Evolutionary conservation across 2,113 vertebrate genomes (phyloP), one percentile per base, ranked within the genome.

Genomic region (Butastur rufipennis): DNA sequence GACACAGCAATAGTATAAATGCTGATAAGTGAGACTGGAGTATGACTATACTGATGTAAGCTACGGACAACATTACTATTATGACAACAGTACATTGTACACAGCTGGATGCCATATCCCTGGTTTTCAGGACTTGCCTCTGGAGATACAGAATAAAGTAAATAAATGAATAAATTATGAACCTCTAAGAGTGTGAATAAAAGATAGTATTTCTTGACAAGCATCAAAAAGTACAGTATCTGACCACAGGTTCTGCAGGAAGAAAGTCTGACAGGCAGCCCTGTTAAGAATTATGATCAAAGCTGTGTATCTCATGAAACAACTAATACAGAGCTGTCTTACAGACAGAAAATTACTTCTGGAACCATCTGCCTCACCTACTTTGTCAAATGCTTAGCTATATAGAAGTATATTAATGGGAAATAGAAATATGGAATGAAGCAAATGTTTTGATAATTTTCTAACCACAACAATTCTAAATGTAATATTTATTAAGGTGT

Each of bases 321-420:
- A 81, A 62, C 79, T 79, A 67, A 95, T 45, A 71, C 11, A 59
- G 70, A 93, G 93, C 56, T 83, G 70, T 53, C 86, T 61, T 93
- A 95, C 86, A 98, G 86, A 95, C 31, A 73, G 93, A 86, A 97
- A 94, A 96, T 68, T 40, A 86, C 75, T 96, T 86, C 88, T 78
- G 50, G 43, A 50, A 86, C 88, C 81, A 96, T 96, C 95, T 81
- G 87, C 62, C 71, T 95, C 56, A 38, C 48, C 21, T 56, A 32
- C 70, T 73, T 79, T 61, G 29, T 70, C 52, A 88, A 67, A 74
- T 86, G 80, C 25, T 68, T 86, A 68, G 43, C 29, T 90, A 62
- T 81, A 67, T 56, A 80, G 65, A 93, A 53, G 21, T 36, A 87
- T 34, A 75, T 70, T 56, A 7, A 75, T 29, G 59, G 43, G 86